Percentiles rank a stretch among this genome's conserved stretches.
phyloP scores from a whole-genome alignment of 1,140 invertebrate species.

The Rhopalosiphum padi region DNA sequence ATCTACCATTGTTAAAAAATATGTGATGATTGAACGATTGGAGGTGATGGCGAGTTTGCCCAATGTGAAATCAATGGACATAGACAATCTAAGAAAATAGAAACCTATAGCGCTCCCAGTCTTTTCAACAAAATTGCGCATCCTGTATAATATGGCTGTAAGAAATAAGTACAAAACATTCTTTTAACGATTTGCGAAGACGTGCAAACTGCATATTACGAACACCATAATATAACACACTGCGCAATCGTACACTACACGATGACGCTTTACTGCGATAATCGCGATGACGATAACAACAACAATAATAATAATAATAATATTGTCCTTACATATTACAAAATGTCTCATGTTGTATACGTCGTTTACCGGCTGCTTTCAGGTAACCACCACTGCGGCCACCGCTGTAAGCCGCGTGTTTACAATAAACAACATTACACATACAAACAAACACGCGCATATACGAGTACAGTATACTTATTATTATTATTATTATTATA shows the following conservation, averaged over 20 bases:
- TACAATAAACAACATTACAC: background rate
- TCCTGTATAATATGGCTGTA: background rate
- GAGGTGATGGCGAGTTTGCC: no score
- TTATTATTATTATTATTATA: background rate
- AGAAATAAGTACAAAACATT: background rate
- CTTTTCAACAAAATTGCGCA: background rate
- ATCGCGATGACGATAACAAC: background rate
- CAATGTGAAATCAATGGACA: background rate
- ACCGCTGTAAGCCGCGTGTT: background rate
- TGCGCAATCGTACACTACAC: background rate
- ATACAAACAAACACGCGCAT: background rate
- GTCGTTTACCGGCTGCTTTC: background rate
- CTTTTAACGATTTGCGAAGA: background rate
- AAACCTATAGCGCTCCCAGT: background rate
- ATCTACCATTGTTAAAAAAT: no score
- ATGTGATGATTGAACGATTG: no score
- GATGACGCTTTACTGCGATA: background rate
- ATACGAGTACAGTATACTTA: background rate
- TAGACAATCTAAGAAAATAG: background rate
- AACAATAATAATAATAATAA: background rate
- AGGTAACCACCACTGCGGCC: background rate
- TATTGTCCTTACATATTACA: background rate
- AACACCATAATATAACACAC: no score
- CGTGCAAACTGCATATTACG: background rate
- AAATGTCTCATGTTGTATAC: background rate